A percentile compares a stretch with the other conserved stretches of the same genome.
Evolutionary conservation across 2,797 vertebrate genomes (phyloP).

Genomic region (Acipenser ruthenus): DNA sequence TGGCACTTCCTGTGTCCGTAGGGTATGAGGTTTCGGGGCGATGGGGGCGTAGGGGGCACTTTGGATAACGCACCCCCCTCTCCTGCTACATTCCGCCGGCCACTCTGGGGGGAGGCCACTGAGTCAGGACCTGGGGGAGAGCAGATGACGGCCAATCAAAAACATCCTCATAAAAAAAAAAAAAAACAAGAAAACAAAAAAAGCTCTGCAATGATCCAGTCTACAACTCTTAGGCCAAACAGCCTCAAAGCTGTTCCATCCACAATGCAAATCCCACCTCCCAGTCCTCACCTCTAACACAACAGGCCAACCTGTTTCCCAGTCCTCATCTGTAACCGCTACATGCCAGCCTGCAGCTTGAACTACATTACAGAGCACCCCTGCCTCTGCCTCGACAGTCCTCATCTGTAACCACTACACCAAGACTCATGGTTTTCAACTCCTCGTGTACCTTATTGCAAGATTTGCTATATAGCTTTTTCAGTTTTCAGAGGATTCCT

Average conservation of each 20-base stretch:
- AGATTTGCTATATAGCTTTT: too few relatives aligned
- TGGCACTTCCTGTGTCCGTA: conserved; percentile 96
- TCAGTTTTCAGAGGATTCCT: not conserved
- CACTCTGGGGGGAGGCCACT: conserved; percentile 78
- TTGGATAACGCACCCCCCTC: conserved; percentile 66
- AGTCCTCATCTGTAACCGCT: too few relatives aligned
- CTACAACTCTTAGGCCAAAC: conserved; percentile 23
- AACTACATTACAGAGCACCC: too few relatives aligned
- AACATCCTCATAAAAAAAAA: conserved; percentile 23
- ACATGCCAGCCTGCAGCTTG: too few relatives aligned
- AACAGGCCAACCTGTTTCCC: too few relatives aligned
- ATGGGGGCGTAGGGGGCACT: conserved; percentile 80
- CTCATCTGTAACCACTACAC: too few relatives aligned
- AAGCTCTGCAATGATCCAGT: not conserved
- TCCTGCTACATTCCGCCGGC: conserved; percentile 63
- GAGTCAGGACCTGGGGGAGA: conserved; percentile 71
- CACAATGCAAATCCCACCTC: too few relatives aligned
- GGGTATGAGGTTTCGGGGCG: conserved; percentile 83
- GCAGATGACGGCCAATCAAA: not conserved
- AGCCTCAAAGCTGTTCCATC: too few relatives aligned
- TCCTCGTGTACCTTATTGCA: too few relatives aligned
- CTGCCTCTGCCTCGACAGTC: too few relatives aligned
- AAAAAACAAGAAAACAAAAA: not conserved
- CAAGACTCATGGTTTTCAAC: too few relatives aligned
- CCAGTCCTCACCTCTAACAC: too few relatives aligned